Conservation (phyloP, 2,888 invertebrate genomes). For the Deladenus siricidicola region DNA sequence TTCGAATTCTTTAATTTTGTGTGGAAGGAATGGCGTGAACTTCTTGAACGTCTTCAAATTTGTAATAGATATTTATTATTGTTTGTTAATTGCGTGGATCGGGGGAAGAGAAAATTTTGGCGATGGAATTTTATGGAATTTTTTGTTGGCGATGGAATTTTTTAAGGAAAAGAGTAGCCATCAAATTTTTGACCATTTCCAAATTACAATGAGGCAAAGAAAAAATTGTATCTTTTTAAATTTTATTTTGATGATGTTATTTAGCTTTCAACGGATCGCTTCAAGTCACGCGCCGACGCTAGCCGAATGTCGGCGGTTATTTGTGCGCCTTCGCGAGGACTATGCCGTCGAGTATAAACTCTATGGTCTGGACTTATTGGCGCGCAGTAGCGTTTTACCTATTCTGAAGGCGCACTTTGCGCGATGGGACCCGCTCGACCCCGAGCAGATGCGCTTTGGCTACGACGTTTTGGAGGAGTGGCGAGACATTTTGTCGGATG, state of each 20-base stretch:
- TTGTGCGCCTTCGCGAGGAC: constrained; percentile 61
- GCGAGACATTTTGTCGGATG: constrained; percentile 8
- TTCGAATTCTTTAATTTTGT: constrained; percentile 16
- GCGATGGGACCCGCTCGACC: constrained; percentile 82
- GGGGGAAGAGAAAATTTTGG: too few relatives aligned
- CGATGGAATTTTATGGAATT: too few relatives aligned
- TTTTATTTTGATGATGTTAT: too few relatives aligned
- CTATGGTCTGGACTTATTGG: constrained; percentile 74
- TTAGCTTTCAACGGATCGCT: constrained; percentile 4
- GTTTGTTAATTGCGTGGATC: too few relatives aligned
- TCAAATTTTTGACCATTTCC: too few relatives aligned
- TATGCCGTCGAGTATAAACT: constrained; percentile 66
- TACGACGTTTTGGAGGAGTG: constrained; percentile 11
- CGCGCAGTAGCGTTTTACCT: constrained; percentile 75
- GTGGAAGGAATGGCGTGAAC: too few relatives aligned
- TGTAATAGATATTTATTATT: too few relatives aligned
- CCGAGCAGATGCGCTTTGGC: constrained; percentile 54
- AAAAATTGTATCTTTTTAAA: background rate
- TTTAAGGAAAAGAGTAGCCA: too few relatives aligned
- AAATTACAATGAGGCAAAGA: background rate
- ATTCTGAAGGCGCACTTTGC: constrained; percentile 69
- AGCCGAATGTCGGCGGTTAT: constrained; percentile 61
- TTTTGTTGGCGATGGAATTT: too few relatives aligned
- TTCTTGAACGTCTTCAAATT: too few relatives aligned
- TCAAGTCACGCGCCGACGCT: constrained; percentile 42